Evolutionary conservation across 2,888 invertebrate genomes (phyloP), one percentile per base, ranked within the genome.

Genomic region (Andrena haemorrhoa): DNA sequence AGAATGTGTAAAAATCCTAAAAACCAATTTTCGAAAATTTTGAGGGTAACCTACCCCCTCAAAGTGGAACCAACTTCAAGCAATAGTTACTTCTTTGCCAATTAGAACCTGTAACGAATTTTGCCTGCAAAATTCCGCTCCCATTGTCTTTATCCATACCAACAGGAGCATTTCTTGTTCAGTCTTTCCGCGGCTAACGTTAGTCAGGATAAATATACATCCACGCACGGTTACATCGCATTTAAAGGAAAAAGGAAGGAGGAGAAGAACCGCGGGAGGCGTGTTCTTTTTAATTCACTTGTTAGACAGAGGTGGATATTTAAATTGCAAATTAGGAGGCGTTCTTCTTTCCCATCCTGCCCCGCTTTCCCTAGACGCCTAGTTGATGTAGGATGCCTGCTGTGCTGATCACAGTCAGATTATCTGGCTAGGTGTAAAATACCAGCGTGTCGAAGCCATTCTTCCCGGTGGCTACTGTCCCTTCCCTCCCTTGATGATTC

Each of bases 271-370:
- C 31, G 31, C 63, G 10, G 70, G 60, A 16, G 68, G 10, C 49
- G 77, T 10, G 23, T 56, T 41, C 29, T 71, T 66, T 73, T 77
- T 73, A 66, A 66, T 73, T 73, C 66, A 26, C 66, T 77, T 41
- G 23, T 26, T 26, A 29, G 60, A 49, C 8, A 51, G 23, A 10
- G 8, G 4, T 6, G 60, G 33, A 61, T 73, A 77, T 77, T 73
- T 77, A 77, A 66, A 77, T 77, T 73, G 61, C 77, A 77, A 77
- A 77, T 77, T 73, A 65, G 73, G 35, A 53, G 35, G 7, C 29
- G 10, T 16, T 20, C 29, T 26, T 61, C 51, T 56, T 56, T 23
- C 3, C 56, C 31, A 6, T 35, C 49, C 47, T 47, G 51, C 12
- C 58, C 10, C 56, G 12, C 3, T 33, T 56, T 7, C 23, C 7